phyloP scores from a whole-genome alignment of 2,113 vertebrate species.

The Leucoraja erinaceus region DNA sequence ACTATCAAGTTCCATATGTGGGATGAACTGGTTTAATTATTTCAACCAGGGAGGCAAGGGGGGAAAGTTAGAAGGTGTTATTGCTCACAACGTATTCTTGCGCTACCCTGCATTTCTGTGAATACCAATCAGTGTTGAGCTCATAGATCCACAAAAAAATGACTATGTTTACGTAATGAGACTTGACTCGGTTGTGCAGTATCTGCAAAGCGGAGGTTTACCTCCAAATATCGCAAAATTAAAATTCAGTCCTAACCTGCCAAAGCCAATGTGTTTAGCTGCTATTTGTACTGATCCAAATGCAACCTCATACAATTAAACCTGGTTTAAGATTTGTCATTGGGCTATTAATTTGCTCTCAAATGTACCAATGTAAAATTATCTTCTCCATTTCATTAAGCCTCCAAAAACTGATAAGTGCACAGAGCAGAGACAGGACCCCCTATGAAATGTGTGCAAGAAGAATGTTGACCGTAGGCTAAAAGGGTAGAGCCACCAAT shows the following conservation, averaged over 20 bases:
- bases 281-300: background rate
- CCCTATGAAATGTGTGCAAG: background rate
- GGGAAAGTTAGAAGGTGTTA: background rate
- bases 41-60: conserved; percentile 20
- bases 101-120: background rate
- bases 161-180: background rate
- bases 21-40: background rate
- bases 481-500: background rate
- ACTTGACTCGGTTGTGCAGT: background rate
- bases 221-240: background rate
- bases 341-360: background rate
- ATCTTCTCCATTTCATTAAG: background rate
- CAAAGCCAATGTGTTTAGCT: background rate
- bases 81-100: background rate
- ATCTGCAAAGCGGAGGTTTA: background rate
- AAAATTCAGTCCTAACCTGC: background rate
- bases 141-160: background rate
- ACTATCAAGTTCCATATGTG: background rate
- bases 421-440: too few relatives aligned
- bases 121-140: background rate
- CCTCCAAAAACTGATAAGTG: background rate
- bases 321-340: background rate
- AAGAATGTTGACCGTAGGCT: background rate
- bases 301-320: background rate
- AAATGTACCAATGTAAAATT: background rate